A percentile compares a stretch with the other conserved stretches of the same genome.
phyloP scores from a whole-genome alignment of 2,113 vertebrate genomes.

The Myocastor coypus region DNA sequence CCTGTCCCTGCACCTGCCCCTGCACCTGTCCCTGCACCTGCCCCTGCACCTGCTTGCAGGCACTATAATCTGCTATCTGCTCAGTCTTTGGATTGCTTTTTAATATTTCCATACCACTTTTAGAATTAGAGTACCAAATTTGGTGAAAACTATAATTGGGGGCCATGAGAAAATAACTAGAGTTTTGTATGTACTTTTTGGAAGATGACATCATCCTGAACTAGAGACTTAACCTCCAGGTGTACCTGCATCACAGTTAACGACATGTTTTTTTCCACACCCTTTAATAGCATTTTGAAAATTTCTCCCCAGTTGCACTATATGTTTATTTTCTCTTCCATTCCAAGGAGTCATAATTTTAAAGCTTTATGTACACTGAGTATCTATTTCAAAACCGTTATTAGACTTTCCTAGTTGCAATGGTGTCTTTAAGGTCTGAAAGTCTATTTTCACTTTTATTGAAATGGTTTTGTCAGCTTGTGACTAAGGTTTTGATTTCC shows the following conservation, averaged over 20 bases:
- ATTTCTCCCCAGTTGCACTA: neutral
- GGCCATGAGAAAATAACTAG: neutral
- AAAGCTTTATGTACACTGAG: neutral
- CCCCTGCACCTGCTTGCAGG: too few relatives aligned
- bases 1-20: too few relatives aligned
- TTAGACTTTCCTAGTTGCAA: too few relatives aligned
- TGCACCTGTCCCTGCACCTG: too few relatives aligned
- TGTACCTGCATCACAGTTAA: neutral
- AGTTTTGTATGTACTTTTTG: neutral
- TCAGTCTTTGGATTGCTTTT: neutral
- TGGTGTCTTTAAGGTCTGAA: too few relatives aligned
- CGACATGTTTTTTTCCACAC: neutral
- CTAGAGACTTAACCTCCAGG: neutral
- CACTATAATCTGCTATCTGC: too few relatives aligned
- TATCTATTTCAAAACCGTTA: neutral
- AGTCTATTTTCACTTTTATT: too few relatives aligned
- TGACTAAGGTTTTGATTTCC: too few relatives aligned
- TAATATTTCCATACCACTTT: neutral
- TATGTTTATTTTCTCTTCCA: neutral
- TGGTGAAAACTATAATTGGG: neutral
- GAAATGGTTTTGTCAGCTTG: too few relatives aligned
- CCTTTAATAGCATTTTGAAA: neutral
- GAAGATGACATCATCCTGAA: neutral
- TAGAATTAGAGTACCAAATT: slow-evolving; percentile 30
- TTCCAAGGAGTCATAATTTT: neutral